These are phyloP conservation scores for Augiades crinisus DNA, from an alignment of 2,888 invertebrate genomes.

Conservation along the genomic window DNA sequence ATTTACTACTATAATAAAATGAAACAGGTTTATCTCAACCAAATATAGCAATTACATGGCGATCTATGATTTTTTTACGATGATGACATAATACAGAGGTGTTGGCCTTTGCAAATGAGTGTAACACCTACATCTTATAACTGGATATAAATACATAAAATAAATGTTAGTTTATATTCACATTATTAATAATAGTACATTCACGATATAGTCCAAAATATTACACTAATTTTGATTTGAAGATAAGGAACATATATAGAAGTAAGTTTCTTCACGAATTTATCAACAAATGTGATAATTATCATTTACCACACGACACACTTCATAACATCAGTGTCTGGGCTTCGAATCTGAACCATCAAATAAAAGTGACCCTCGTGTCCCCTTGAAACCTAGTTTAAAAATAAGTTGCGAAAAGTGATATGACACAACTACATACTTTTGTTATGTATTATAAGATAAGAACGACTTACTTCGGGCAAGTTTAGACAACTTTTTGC, in stretches of 20 bases:
- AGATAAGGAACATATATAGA: no score
- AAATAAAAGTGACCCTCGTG: no score
- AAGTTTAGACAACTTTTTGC: not conserved
- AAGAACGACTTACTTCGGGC: not conserved
- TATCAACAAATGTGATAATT: no score
- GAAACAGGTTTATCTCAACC: conserved; percentile 31
- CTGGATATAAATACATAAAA: conserved; percentile 51
- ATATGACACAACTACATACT: not conserved
- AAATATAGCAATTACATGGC: conserved; percentile 50
- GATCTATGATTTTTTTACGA: conserved; percentile 29
- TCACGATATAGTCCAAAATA: no score
- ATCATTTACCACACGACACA: no score
- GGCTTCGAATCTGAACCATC: no score
- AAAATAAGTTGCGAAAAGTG: not conserved
- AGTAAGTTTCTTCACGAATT: no score
- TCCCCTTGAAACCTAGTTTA: not conserved
- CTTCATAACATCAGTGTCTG: no score
- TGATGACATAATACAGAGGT: conserved; percentile 61
- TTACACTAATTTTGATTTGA: no score
- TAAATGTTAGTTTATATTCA: no score
- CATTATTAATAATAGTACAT: no score
- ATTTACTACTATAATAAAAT: no score
- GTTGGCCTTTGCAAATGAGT: conserved; percentile 30
- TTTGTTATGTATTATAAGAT: not conserved
- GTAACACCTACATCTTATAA: conserved; percentile 65